Base-by-base conservation (phyloP, 2,797 vertebrate genomes). In the Eutrigla gurnardus region DNA sequence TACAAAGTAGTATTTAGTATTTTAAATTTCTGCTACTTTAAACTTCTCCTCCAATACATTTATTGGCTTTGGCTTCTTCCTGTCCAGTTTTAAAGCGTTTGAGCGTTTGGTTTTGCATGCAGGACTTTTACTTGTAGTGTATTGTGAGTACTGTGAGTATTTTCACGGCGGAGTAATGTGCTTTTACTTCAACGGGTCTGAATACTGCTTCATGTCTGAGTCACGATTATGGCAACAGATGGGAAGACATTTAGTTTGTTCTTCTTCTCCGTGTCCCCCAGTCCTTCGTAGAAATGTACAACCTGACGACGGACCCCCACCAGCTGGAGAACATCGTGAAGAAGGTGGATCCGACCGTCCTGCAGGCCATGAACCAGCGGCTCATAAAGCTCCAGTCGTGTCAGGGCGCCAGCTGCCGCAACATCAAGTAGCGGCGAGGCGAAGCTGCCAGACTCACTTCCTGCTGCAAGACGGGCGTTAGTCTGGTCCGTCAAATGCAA, bases 281-380 rank as follows among this genome's bases (percentile, higher is more conserved):
- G 95, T 89, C 93, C 0, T 96, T 95, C 5, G 95, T 96, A 1
- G 95, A 96, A 65, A 77, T 96, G 62, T 96, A 96, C 70, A 91
- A 96, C 90, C 60, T 96, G 88, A 90, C 91, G 0, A 61, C 89
- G 0, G 95, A 96, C 88, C 93, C 93, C 0, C 85, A 95, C 84
- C 95, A 96, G 88, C 89, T 95, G 87, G 92, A 94, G 82, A 96
- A 96, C 91, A 93, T 96, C 2, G 83, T 94, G 78, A 96, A 96
- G 91, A 94, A 93, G 82, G 94, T 96, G 67, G 94, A 95, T 9
- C 95, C 95, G 0, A 0, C 83, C 2, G 1, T 96, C 40, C 90
- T 96, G 74, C 93, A 95, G 91, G 45, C 46, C 18, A 95, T 96
- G 95, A 96, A 96, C 90, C 94, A 95, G 87, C 88, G 92, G 53